Base-by-base conservation (phyloP, 1,140 invertebrate genomes). In the Drosophila pruinosa region DNA sequence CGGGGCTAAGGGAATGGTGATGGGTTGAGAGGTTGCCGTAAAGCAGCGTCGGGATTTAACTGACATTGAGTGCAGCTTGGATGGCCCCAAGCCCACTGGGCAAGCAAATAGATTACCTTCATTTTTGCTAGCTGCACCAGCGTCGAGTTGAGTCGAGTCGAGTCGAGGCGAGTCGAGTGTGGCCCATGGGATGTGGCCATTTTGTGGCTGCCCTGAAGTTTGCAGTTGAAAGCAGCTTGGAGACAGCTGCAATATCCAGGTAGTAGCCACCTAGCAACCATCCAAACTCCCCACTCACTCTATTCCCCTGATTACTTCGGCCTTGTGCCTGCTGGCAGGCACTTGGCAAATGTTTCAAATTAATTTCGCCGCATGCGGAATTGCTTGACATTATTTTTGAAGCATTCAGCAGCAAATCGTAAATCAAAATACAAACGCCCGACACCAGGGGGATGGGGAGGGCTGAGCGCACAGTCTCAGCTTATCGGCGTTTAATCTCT, bases 401-500 rank as follows among this genome's bases (percentile, higher is more conserved):
- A 38, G 10, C 48, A 56, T 41, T 58, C 61, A 71, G 68, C 70
- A 78, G 48, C 48, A 80, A 80, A 72, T 75, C 82, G 78, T 86
- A 77, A 81, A 88, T 85, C 77, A 86, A 65, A 59, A 67, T 64
- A 48, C 68, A 73, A 70, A n/a, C n/a, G n/a, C n/a, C n/a, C n/a
- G 72, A 69, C 61, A 34, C 38, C 26, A 34, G 7, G 10, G 7
- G 19, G n/a, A n/a, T n/a, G n/a, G 14, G 7, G 15, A 15, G 4
- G 50, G 31, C n/a, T 61, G 43, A 31, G 38, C 0, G 4, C 45
- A 39, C 14, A 43, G 26, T 28, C 21, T 39, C 39, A 31, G 82
- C 82, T 86, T 86, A 86, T 86, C 81, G 73, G 78, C 78, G 82
- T 86, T 85, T 88, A 88, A 88, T 88, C 82, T 88, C 72, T 82